These are phyloP conservation scores for Heteronetta atricapilla DNA, from an alignment of 2,113 vertebrate genomes.

Conservation along the genomic window DNA sequence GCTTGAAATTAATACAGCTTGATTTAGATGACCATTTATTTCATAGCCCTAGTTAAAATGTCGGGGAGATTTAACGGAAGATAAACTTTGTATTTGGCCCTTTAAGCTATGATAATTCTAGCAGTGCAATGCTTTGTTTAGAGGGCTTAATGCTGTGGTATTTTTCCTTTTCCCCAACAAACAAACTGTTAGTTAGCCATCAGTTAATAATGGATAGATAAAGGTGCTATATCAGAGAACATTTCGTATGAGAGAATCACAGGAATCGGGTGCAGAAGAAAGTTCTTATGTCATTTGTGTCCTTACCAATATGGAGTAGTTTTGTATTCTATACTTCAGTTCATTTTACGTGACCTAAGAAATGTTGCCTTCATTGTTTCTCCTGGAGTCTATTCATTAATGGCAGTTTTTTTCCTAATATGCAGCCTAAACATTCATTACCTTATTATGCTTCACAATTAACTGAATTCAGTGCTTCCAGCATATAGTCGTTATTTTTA, in stretches of 20 bases:
- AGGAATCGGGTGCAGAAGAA: not conserved
- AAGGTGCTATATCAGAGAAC: not conserved
- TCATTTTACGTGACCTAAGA: not conserved
- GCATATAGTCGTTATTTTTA: slow-evolving; percentile 34
- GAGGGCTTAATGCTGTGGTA: not conserved
- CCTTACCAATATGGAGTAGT: not conserved
- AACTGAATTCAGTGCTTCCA: slow-evolving; percentile 18
- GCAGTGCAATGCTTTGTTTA: not conserved
- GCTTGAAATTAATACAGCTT: slow-evolving; percentile 56
- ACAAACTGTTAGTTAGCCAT: not conserved
- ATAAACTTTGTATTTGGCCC: slow-evolving; percentile 47
- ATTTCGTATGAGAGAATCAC: not conserved
- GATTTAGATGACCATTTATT: slow-evolving; percentile 57
- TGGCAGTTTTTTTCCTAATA: not conserved
- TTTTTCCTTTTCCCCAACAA: not conserved
- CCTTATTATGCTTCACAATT: slow-evolving; percentile 44
- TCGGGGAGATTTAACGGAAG: slow-evolving; percentile 50
- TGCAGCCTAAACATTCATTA: slow-evolving; percentile 9
- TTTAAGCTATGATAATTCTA: slow-evolving; percentile 7
- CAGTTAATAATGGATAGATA: not conserved
- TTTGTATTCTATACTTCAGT: not conserved
- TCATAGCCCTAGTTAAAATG: slow-evolving; percentile 45
- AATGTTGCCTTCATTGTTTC: slow-evolving; percentile 11
- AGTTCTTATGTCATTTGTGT: not conserved
- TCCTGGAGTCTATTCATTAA: not conserved